A percentile compares a stretch with the other conserved stretches of the same genome.
Conservation (phyloP, 2,113 vertebrate genomes). For the Pandion haliaetus region DNA sequence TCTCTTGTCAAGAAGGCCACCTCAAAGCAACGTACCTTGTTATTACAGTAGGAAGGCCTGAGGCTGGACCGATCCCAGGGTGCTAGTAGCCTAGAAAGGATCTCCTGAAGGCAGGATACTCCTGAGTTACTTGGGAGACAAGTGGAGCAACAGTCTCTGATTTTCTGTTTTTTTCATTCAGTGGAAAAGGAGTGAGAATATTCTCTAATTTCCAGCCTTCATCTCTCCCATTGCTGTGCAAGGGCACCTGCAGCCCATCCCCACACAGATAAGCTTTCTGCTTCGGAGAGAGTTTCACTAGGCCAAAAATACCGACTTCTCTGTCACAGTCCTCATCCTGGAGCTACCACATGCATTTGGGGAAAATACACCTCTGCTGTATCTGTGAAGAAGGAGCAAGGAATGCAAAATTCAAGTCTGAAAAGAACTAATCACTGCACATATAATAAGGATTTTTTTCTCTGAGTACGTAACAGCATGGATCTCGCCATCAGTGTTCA, state of each 20-base stretch:
- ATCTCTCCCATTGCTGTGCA: neutral
- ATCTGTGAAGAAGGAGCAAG: neutral
- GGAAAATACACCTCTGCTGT: neutral
- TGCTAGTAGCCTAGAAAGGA: neutral
- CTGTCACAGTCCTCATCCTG: neutral
- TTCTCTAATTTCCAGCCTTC: neutral
- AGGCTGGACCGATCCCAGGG: neutral
- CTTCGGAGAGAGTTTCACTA: neutral
- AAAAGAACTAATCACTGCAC: neutral
- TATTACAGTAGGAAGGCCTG: neutral
- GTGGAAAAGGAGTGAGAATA: neutral
- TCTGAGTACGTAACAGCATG: neutral
- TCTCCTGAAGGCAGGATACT: neutral
- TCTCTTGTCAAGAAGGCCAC: neutral
- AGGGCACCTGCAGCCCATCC: neutral
- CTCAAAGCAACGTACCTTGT: accelerated
- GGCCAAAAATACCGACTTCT: neutral
- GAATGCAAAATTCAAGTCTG: neutral
- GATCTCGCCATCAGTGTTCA: neutral
- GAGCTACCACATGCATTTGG: neutral
- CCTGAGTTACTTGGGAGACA: neutral
- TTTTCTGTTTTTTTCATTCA: neutral
- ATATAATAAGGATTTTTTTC: neutral
- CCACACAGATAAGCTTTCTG: neutral
- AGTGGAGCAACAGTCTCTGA: neutral